phyloP scores from a whole-genome alignment of 2,797 vertebrate species.

The Scleropages formosus region DNA sequence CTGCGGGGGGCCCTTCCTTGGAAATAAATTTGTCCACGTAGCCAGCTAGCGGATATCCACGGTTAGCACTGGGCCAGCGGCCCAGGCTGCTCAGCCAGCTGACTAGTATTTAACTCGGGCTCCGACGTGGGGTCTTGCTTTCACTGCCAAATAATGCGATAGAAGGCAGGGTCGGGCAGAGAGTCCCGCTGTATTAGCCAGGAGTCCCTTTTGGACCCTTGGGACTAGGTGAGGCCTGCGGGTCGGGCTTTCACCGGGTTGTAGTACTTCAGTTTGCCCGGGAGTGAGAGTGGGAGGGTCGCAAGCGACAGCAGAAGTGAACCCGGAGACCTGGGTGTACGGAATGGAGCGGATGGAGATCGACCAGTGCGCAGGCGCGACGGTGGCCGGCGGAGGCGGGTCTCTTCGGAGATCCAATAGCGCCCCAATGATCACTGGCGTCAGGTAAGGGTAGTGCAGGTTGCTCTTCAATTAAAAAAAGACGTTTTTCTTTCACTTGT shows the following conservation, averaged over 20 bases:
- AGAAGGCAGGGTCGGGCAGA: constrained; percentile 38
- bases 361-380: constrained; percentile 78
- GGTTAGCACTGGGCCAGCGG: constrained; percentile 7
- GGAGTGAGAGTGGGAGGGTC: constrained; percentile 44
- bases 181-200: constrained; percentile 50
- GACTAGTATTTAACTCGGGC: constrained; percentile 12
- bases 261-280: constrained; percentile 57
- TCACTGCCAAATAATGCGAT: constrained; percentile 57
- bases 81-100: not conserved
- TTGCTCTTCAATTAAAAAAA: not conserved
- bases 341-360: constrained; percentile 78
- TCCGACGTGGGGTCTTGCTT: constrained; percentile 21
- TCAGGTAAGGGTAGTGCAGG: constrained; percentile 64
- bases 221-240: constrained; percentile 69
- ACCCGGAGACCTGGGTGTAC: constrained; percentile 48
- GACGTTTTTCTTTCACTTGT: too few relatives aligned
- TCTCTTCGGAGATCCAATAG: constrained; percentile 74
- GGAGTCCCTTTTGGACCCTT: constrained; percentile 49
- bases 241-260: constrained; percentile 74
- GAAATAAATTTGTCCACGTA: constrained; percentile 6
- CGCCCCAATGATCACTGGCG: constrained; percentile 77
- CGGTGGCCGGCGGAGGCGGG: constrained; percentile 64
- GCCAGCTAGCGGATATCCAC: constrained; percentile 15
- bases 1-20: not conserved
- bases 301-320: constrained; percentile 43